Percentiles rank a stretch among this genome's conserved stretches.
phyloP scores from a whole-genome alignment of 53 echinoderm and acorn worm species.

The Actinopyga echinites region DNA sequence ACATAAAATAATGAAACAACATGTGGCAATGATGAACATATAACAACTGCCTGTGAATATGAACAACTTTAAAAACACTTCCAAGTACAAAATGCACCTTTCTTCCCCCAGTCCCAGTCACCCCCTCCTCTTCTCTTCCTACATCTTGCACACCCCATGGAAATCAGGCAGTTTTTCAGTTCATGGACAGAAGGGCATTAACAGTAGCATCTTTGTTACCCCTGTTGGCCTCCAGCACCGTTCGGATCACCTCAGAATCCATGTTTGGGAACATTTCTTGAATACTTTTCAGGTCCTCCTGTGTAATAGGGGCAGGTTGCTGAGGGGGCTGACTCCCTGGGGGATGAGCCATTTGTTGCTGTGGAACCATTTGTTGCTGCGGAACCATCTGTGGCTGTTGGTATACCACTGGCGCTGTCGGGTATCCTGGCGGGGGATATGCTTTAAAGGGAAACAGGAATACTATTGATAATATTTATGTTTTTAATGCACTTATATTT shows the following conservation, averaged over 20 bases:
- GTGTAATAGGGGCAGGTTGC: slow-evolving; percentile 78
- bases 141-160: too few relatives aligned
- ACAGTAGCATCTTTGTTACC: slow-evolving; percentile 94
- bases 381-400: slow-evolving; percentile 31
- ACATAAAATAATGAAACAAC: too few relatives aligned
- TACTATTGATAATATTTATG: too few relatives aligned
- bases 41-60: too few relatives aligned
- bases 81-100: too few relatives aligned
- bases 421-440: slow-evolving; percentile 45
- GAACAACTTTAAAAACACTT: too few relatives aligned
- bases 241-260: slow-evolving; percentile 81
- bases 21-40: too few relatives aligned
- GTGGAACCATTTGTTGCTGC: neutral
- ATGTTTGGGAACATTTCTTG: slow-evolving; percentile 97
- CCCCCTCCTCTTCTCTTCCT: too few relatives aligned
- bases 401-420: slow-evolving; percentile 38
- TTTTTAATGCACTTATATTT: too few relatives aligned
- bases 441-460: neutral
- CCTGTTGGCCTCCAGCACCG: slow-evolving; percentile 89
- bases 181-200: slow-evolving; percentile 85
- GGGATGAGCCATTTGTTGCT: slow-evolving; percentile 49
- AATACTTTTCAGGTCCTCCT: slow-evolving; percentile 74
- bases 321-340: slow-evolving; percentile 29
- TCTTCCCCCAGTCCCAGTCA: too few relatives aligned
- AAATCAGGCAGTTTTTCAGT: neutral